phyloP scores from a whole-genome alignment of 2,113 vertebrate species.

The Varanus salvator region DNA sequence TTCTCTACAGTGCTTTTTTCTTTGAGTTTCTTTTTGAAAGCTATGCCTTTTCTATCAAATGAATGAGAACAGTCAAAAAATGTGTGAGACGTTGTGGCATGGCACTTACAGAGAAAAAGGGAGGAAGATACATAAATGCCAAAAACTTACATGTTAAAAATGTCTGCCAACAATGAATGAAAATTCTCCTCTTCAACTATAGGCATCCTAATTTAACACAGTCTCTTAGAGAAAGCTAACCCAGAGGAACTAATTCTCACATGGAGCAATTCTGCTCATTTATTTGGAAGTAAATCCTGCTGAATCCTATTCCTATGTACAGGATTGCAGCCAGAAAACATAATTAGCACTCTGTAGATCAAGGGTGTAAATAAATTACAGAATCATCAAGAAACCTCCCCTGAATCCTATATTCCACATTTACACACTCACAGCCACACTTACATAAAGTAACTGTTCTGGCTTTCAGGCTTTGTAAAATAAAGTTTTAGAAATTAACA shows the following conservation, averaged over 20 bases:
- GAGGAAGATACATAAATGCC: background rate
- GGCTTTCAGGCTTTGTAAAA: background rate
- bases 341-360: background rate
- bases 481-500: background rate
- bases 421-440: too few species aligned
- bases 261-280: background rate
- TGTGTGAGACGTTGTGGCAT: too few species aligned
- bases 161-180: background rate
- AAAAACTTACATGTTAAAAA: conserved; percentile 13
- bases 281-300: background rate
- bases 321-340: background rate
- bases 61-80: too few species aligned
- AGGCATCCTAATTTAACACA: background rate
- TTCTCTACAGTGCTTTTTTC: too few species aligned
- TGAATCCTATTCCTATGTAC: background rate
- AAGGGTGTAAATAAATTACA: background rate
- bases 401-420: background rate
- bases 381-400: background rate
- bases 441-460: too few species aligned
- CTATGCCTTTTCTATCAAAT: too few species aligned
- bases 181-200: background rate
- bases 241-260: background rate
- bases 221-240: background rate
- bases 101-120: too few species aligned
- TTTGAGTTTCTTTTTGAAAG: too few species aligned